These are phyloP conservation scores for Zele albiditarsus DNA, from an alignment of 2,888 invertebrate genomes.

Conservation along the genomic window DNA sequence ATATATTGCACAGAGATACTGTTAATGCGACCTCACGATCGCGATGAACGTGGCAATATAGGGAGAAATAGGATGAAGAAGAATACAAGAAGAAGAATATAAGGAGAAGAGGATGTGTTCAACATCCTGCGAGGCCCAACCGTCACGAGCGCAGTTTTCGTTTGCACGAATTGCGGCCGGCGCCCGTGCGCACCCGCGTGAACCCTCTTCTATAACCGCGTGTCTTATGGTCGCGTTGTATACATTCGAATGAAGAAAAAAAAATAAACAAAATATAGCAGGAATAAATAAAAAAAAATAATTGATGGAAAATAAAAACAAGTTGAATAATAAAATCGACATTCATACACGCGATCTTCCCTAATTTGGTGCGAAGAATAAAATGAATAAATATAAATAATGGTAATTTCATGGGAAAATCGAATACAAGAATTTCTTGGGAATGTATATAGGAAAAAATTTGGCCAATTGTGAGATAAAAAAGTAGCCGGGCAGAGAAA, in stretches of 20 bases:
- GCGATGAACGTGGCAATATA: constrained; percentile 48
- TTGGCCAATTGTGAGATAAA: not conserved
- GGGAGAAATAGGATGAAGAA: constrained; percentile 47
- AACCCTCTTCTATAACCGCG: not conserved
- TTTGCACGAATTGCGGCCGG: constrained; percentile 36
- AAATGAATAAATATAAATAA: not conserved
- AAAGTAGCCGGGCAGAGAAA: no score
- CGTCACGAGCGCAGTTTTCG: constrained; percentile 35
- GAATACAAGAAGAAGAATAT: constrained; percentile 41
- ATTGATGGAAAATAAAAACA: not conserved
- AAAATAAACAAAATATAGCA: not conserved
- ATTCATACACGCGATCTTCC: constrained; percentile 36
- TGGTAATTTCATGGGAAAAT: not conserved
- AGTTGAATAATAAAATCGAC: constrained; percentile 43
- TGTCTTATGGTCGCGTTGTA: not conserved
- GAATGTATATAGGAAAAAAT: not conserved
- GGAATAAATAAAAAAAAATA: not conserved
- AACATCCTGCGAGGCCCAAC: constrained; percentile 25
- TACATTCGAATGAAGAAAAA: not conserved
- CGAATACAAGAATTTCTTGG: not conserved
- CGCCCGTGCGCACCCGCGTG: constrained; percentile 26
- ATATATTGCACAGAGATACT: constrained; percentile 5
- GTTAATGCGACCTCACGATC: constrained; percentile 61
- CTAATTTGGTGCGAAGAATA: not conserved
- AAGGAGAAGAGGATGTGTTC: constrained; percentile 27